A percentile compares a stretch with the other conserved stretches of the same genome.
phyloP scores from a whole-genome alignment of 2,888 invertebrate genomes.

The Lithosia quadra region DNA sequence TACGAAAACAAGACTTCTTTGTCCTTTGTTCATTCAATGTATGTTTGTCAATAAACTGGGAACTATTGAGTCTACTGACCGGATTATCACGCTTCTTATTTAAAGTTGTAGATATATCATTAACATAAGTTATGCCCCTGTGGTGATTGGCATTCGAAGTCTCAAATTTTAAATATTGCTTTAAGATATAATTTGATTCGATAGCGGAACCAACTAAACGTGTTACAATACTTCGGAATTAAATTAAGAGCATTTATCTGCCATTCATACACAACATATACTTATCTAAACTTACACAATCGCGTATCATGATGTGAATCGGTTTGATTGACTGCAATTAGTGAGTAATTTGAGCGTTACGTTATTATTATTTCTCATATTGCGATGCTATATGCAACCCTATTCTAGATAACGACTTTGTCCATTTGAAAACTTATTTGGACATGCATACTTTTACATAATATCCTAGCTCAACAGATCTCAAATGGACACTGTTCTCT shows the following conservation, averaged over 20 bases:
- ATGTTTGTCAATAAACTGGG: too few relatives aligned
- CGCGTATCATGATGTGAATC: slow-evolving; percentile 38
- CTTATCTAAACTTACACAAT: slow-evolving; percentile 37
- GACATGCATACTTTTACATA: not conserved
- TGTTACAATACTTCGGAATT: slow-evolving; percentile 23
- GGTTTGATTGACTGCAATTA: slow-evolving; percentile 46
- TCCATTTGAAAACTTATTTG: not conserved
- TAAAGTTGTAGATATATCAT: too few relatives aligned
- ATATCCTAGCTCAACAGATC: not conserved
- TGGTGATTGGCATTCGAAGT: not conserved
- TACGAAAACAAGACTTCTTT: too few relatives aligned
- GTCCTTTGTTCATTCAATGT: too few relatives aligned
- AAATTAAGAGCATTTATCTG: slow-evolving; percentile 22
- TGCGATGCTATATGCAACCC: slow-evolving; percentile 28
- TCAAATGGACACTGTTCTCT: not conserved
- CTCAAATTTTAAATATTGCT: not conserved
- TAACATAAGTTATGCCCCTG: not conserved
- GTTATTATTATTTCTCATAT: slow-evolving; percentile 21
- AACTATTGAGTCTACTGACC: too few relatives aligned
- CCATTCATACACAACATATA: slow-evolving; percentile 18
- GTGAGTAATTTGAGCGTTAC: slow-evolving; percentile 36
- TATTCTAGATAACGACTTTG: slow-evolving; percentile 23
- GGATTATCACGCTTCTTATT: not conserved
- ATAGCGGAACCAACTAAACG: not conserved
- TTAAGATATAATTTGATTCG: not conserved